Evolutionary conservation across 2,797 vertebrate species (phyloP), one percentile per base, ranked within the genome.

Genomic region (Argya squamiceps): DNA sequence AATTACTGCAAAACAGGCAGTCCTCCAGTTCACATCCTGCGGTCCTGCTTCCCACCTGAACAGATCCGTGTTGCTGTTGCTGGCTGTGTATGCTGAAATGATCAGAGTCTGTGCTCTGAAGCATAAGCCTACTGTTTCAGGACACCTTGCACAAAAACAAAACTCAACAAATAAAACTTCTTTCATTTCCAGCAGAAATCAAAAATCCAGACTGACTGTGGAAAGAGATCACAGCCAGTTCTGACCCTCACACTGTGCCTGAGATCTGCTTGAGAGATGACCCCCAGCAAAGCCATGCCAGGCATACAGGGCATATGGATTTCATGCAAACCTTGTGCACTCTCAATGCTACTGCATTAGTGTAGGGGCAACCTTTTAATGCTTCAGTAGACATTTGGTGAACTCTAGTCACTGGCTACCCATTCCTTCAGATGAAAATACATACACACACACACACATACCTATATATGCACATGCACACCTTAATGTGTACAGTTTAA

Each of bases 1-100:
- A 86, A 86, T 90, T 86, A 81, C 79, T 86, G 69, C 76, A 90
- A 84, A 70, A 68, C 29, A 88, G 64, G 68, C 79, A 93, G 64
- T 67, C 44, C 69, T 85, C 47, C 71, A 92, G 34, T 26, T 85
- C 60, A 47, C 55, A 62, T 69, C 37, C 7, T 15, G 12, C 26
- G n/a, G 43, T 73, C 15, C 82, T 58, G 24, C 36, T 84, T 92
- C 55, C 36, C 34, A 58, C n/a, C 60, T 74, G 60, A 83, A 37
- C 44, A 75, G 21, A 56, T 44, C 32, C 34, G 30, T 11, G 1
- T 17, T 86, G 34, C 34, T 63, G 5, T 39, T 85, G 10, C 36
- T 63, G 52, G 12, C 29, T 69, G 2, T 26, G 12, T 13, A 16
- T 27, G 11, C 24, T 52, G 20, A 80, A 76, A 79, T 15, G 2